Percentiles rank a stretch among this genome's conserved stretches.
Evolutionary conservation across 2,113 vertebrate genomes (phyloP).

Genomic region (Sialia sialis): DNA sequence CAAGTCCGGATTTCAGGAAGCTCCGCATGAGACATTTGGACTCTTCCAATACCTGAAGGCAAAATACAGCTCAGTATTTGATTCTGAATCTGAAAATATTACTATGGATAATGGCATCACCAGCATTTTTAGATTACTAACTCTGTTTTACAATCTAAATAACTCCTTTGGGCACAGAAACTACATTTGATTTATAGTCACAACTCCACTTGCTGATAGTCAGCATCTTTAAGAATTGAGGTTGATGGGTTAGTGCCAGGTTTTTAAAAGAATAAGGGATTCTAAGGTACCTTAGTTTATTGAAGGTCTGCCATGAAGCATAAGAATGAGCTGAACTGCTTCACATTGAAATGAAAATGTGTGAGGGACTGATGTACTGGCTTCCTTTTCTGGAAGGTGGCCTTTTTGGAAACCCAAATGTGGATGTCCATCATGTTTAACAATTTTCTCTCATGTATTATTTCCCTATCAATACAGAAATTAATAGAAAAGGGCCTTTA

Average conservation of each 20-base stretch:
- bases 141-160: not conserved
- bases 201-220: not conserved
- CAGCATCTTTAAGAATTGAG: not conserved
- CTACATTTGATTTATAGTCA: not conserved
- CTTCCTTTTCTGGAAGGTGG: not conserved
- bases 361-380: not conserved
- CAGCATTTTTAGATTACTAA: not conserved
- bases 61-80: not conserved
- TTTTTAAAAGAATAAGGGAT: not conserved
- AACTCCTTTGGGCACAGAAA: not conserved
- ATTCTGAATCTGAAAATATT: not conserved
- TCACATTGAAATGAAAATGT: not conserved
- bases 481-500: not conserved
- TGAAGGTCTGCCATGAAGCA: not conserved
- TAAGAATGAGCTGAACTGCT: not conserved
- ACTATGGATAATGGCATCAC: fast-evolving
- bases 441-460: not conserved
- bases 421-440: not conserved
- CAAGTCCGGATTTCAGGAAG: conserved; percentile 87
- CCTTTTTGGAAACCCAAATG: not conserved
- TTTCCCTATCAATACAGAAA: not conserved
- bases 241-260: not conserved
- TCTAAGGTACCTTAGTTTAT: not conserved
- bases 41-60: conserved; percentile 88
- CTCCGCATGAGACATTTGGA: conserved; percentile 93